phyloP scores from a whole-genome alignment of 53 echinoderm and acorn worm species.

The Echinometra lucunter region DNA sequence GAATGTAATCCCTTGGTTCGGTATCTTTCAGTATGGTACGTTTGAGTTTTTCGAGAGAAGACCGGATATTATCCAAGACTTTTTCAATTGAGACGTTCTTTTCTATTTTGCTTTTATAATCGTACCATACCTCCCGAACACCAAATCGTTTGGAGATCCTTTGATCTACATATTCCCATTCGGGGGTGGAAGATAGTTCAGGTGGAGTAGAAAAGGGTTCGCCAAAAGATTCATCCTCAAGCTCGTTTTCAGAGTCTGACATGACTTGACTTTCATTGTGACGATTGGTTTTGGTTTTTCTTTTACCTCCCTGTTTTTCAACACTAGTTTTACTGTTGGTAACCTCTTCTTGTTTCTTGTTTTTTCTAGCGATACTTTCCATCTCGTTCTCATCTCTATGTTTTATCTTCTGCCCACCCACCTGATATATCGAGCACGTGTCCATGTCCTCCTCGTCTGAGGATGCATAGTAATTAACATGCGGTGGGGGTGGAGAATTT shows the following conservation, averaged over 20 bases:
- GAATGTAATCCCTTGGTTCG: neutral
- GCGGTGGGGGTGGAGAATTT: neutral
- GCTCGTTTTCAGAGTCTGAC: neutral
- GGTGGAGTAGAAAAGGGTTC: neutral
- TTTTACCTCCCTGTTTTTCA: neutral
- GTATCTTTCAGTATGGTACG: neutral
- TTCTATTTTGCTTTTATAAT: neutral
- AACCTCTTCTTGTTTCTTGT: neutral
- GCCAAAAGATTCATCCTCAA: neutral
- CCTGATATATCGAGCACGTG: no score
- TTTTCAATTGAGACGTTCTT: neutral
- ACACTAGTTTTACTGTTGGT: neutral
- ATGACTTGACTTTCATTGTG: neutral
- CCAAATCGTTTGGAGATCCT: slow-evolving; percentile 22
- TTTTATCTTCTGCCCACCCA: neutral
- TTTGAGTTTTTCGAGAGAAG: neutral
- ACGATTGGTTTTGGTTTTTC: slow-evolving; percentile 5
- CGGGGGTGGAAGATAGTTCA: neutral
- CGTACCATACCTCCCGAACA: slow-evolving; percentile 33
- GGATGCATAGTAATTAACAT: neutral
- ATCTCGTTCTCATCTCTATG: neutral
- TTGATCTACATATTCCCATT: slow-evolving; percentile 10
- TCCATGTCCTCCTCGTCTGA: neutral
- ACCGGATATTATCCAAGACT: neutral
- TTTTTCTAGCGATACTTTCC: neutral